Base-by-base conservation (phyloP, 2,113 vertebrate species). In the Mesocricetus auratus region DNA sequence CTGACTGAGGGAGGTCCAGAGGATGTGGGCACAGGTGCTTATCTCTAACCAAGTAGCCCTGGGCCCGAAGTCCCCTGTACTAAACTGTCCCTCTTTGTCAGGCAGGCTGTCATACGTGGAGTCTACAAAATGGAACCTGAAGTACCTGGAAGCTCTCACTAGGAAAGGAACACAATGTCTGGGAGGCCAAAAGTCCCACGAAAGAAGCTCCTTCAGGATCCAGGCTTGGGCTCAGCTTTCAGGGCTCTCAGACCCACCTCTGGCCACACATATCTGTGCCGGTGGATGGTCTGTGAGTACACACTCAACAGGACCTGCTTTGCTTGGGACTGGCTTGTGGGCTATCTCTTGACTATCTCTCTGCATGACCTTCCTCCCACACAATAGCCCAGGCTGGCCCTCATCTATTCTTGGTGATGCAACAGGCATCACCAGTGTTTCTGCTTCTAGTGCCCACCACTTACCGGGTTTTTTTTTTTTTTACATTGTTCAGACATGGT, bases 221-320 rank as follows among this genome's bases (percentile, higher is more conserved):
- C 47, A 71, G 81, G 29, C n/a, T 1, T 2, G 3, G 62, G 78
- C 53, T 77, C 7, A 4, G 73, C 50, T 39, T 8, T 7, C 1
- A 33, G 53, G 42, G 39, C 73, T 22, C 66, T 86, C 85, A 13
- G 47, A 74, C 29, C 3, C 16, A 0, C 0, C 19, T 39, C 64
- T 17, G 36, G 78, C 24, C 33, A 11, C 77, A 0, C 1, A 0
- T 0, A 1, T 58, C 42, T 19, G 24, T 47, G 86, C 39, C 9
- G 78, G 5, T 17, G 7, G n/a, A 21, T 0, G 26, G n/a, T 15
- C 17, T 42, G 7, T 36, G 86, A n/a, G 21, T 6, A 0, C 9
- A 2, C 19, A 31, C 73, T 50, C 26, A 22, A 3, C 3, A 47
- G 7, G 62, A 29, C 16, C 16, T 12, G 45, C 50, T 64, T 8